Evolutionary conservation across 2,888 invertebrate genomes (phyloP).

Genomic region (Pseudococcus viburni): DNA sequence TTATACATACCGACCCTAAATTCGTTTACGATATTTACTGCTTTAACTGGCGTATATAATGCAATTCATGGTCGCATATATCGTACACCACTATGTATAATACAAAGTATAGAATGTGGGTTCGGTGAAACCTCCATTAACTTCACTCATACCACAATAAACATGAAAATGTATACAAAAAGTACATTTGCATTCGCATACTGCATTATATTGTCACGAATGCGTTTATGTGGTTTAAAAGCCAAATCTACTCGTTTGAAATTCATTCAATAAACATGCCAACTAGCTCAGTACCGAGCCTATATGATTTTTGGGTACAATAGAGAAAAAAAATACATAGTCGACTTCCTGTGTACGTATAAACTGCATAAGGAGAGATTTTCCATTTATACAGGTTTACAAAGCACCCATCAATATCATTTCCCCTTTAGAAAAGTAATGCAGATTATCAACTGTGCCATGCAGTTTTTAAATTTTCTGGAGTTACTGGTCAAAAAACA

Average conservation of each 20-base stretch:
- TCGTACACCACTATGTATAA: neutral
- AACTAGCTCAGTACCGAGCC: neutral
- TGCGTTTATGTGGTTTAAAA: neutral
- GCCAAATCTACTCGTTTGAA: neutral
- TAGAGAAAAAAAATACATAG: too few species aligned
- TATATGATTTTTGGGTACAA: too few species aligned
- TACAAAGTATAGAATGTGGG: neutral
- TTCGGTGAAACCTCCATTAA: neutral
- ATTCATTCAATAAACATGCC: neutral
- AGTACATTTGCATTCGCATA: neutral
- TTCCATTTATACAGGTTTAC: too few species aligned
- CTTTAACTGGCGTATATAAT: constrained; percentile 12
- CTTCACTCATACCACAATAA: neutral
- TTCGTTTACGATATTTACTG: constrained; percentile 16
- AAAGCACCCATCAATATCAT: too few species aligned
- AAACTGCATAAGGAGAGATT: too few species aligned
- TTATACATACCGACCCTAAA: neutral
- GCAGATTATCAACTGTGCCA: too few species aligned
- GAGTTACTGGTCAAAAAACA: too few species aligned
- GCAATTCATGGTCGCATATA: neutral
- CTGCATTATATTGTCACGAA: neutral
- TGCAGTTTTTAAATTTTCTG: too few species aligned
- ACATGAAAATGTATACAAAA: neutral
- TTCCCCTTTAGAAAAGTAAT: too few species aligned
- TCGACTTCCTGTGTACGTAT: too few species aligned